Conservation (phyloP, 2,888 invertebrate genomes). For the Horisme vitalbata region DNA sequence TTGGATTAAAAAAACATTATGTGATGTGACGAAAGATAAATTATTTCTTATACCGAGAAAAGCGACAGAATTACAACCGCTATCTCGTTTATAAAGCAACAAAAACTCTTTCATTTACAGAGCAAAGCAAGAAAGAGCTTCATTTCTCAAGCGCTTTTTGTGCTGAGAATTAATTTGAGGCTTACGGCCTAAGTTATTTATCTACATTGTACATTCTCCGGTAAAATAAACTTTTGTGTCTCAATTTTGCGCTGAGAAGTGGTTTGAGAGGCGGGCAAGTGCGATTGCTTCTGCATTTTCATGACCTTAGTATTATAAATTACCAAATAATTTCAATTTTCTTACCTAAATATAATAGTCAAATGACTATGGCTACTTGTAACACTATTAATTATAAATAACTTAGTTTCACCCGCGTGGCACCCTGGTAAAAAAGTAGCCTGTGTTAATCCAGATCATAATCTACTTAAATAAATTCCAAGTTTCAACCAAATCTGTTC, state of each 20-base stretch:
- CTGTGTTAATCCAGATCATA: no score
- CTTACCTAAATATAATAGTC: no score
- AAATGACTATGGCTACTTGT: no score
- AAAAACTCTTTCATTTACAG: conserved; percentile 14
- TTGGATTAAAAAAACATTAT: no score
- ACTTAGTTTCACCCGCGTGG: no score
- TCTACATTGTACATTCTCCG: conserved; percentile 21
- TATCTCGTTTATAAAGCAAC: background rate
- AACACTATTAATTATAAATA: no score
- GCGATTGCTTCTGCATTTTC: background rate
- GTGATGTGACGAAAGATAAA: background rate
- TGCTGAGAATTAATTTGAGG: conserved; percentile 22
- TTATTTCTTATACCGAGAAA: background rate
- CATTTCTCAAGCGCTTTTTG: conserved; percentile 24
- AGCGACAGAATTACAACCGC: background rate
- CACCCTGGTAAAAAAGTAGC: no score
- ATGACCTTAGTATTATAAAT: no score
- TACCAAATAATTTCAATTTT: no score
- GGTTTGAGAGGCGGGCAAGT: background rate
- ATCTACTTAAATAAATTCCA: no score
- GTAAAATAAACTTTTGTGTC: conserved; percentile 24
- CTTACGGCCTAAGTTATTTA: conserved; percentile 27
- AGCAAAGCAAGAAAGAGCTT: conserved; percentile 10
- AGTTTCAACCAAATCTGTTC: no score
- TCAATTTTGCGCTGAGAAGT: conserved; percentile 9